Conservation (phyloP, 2,797 vertebrate species). For the Clarias fuscus region DNA sequence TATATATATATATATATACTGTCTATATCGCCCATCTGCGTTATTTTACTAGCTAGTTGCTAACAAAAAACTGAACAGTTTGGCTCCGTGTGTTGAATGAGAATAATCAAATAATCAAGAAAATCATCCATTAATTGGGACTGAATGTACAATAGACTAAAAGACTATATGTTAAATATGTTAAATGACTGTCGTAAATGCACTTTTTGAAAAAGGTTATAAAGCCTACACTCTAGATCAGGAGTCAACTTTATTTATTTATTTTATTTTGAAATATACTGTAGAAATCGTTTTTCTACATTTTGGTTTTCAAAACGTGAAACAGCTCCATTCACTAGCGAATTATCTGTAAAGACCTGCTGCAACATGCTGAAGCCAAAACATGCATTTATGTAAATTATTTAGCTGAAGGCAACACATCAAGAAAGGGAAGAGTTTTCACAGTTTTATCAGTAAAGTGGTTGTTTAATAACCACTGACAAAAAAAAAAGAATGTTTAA, state of each 20-base stretch:
- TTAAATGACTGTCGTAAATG: background rate
- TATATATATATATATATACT: too few species aligned
- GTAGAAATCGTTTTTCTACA: background rate
- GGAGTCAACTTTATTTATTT: background rate
- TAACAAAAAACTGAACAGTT: too few species aligned
- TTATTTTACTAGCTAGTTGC: too few species aligned
- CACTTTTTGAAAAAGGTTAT: background rate
- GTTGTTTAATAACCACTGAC: background rate
- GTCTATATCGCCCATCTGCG: too few species aligned
- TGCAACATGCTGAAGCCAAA: background rate
- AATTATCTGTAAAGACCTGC: background rate
- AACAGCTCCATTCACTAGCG: background rate
- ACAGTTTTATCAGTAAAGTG: background rate
- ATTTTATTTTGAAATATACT: background rate
- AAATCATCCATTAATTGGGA: too few species aligned
- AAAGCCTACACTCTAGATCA: background rate
- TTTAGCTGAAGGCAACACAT: conserved; percentile 3
- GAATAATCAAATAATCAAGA: too few species aligned
- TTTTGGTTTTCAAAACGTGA: background rate
- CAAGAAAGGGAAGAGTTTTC: background rate
- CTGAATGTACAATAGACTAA: too few species aligned
- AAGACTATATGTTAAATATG: background rate
- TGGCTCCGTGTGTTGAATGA: too few species aligned
- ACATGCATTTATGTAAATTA: conserved; percentile 8
- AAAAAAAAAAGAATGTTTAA: background rate